Evolutionary conservation across 2,797 vertebrate species (phyloP), one percentile per base, ranked within the genome.

Genomic region (Sandelia bainsii): DNA sequence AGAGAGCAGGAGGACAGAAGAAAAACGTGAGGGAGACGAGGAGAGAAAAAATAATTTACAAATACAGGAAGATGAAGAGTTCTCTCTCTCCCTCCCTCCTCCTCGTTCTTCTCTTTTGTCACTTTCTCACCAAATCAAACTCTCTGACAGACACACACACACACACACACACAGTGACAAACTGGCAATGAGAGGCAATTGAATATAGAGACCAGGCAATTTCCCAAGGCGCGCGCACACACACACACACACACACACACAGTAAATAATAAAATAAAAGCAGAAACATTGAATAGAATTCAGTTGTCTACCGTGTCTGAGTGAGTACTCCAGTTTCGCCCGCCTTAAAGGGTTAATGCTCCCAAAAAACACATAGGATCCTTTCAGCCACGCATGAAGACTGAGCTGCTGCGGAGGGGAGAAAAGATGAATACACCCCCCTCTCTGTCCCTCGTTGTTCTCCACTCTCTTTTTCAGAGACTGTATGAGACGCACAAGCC

Each of bases 251-350:
- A 56, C 48, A 59, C 56, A 32, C 54, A 39, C 57, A 32, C 62
- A 34, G 34, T 49, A 6, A 19, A 50, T 19, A 23, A 25, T n/a
- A 9, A 45, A 8, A 44, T 3, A 39, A 48, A 8, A 20, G 19
- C 22, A 25, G 10, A 7, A 16, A 17, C 4, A 46, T 25, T 25
- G 57, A 29, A 75, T 8, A 39, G 5, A 17, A 39, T 22, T 7
- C 12, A 5, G 23, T 22, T 6, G 6, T 71, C 29, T 92, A 92
- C 91, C 91, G 91, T 80, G 84, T 89, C 72, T 80, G 79, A 69
- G 82, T 81, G 80, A 72, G 82, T 84, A 86, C 78, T 91, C 89
- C 91, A 91, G 88, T 72, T 86, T 92, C 83, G 61, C 64, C 82
- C 54, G 29, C 37, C 42, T 78, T 42, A 59, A 79, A 79, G 79